Conservation (phyloP, 2,113 vertebrate species). For the Macheiramphus alcinus region DNA sequence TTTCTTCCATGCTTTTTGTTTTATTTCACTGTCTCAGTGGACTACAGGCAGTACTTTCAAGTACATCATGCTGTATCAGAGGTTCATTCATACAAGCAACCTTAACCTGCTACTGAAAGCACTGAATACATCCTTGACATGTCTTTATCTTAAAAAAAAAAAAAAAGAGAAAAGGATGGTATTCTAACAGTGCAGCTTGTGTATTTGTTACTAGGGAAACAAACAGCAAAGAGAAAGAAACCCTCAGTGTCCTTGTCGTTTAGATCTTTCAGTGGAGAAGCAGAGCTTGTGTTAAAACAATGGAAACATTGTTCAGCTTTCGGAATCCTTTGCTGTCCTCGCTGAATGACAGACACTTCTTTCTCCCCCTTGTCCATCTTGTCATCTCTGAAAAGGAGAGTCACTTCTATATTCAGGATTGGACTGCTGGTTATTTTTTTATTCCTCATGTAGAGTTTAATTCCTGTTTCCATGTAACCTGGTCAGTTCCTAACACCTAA, state of each 20-base stretch:
- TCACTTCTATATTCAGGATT: background rate
- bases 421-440: background rate
- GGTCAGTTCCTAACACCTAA: background rate
- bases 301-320: slow-evolving; percentile 47
- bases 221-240: slow-evolving; percentile 53
- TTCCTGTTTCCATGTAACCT: background rate
- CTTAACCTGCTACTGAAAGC: background rate
- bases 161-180: background rate
- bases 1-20: background rate
- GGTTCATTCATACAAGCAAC: background rate
- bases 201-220: slow-evolving; percentile 66
- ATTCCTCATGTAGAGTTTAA: background rate
- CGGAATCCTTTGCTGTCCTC: slow-evolving; percentile 22
- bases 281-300: slow-evolving; percentile 41
- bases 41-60: background rate
- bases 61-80: background rate
- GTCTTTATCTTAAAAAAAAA: background rate
- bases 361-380: slow-evolving; percentile 38
- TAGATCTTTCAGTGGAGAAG: slow-evolving; percentile 37
- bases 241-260: slow-evolving; percentile 47
- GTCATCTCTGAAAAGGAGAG: background rate
- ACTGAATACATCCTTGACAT: background rate
- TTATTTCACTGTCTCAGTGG: background rate
- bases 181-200: slow-evolving; percentile 51
- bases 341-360: slow-evolving; percentile 30